Percentiles rank a stretch among this genome's conserved stretches.
Evolutionary conservation across 2,888 invertebrate genomes (phyloP).

Genomic region (Leptinotarsa rubiginosa): DNA sequence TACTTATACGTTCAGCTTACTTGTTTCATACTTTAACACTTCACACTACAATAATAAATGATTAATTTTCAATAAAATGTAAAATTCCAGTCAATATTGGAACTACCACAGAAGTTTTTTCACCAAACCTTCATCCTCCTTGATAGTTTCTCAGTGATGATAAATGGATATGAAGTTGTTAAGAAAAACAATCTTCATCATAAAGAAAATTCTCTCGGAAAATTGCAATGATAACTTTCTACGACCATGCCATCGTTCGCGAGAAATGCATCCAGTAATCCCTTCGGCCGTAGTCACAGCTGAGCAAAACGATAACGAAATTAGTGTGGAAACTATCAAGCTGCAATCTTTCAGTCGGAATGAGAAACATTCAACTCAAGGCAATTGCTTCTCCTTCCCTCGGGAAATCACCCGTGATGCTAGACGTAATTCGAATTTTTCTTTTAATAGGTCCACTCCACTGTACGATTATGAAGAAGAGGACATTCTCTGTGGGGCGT

Average conservation of each 20-base stretch:
- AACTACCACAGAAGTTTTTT: too few relatives aligned
- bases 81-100: too few relatives aligned
- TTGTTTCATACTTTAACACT: too few relatives aligned
- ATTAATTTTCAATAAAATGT: too few relatives aligned
- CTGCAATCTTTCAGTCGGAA: constrained; percentile 5
- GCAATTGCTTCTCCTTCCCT: constrained; percentile 11
- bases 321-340: constrained; percentile 17
- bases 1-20: too few relatives aligned
- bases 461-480: constrained; percentile 1
- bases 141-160: too few relatives aligned
- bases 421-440: constrained; percentile 16
- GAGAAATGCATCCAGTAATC: not conserved
- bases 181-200: too few relatives aligned
- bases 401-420: constrained; percentile 16
- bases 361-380: constrained; percentile 7
- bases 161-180: too few relatives aligned
- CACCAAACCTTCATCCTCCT: too few relatives aligned
- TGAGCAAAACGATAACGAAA: constrained; percentile 1
- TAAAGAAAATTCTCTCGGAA: not conserved
- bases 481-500: not conserved
- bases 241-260: not conserved
- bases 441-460: constrained; percentile 8
- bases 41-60: too few relatives aligned
- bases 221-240: not conserved
- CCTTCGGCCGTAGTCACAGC: not conserved